phyloP scores from a whole-genome alignment of 2,888 invertebrate genomes.

The Loripinus fragilis region DNA sequence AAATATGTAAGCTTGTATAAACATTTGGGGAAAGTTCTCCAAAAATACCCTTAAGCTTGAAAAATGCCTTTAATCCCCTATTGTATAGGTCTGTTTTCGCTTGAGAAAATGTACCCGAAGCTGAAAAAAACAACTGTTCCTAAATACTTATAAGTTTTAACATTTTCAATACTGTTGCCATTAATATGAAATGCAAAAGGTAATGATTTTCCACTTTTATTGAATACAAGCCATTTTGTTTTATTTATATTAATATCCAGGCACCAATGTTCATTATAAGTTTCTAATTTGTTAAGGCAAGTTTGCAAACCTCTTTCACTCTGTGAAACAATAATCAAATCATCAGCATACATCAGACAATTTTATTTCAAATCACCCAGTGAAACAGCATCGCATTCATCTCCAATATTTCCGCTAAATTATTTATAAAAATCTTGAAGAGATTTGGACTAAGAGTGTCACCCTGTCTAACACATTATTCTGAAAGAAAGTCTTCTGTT shows the following conservation, averaged over 20 bases:
- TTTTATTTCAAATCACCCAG: background rate
- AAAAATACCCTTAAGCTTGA: background rate
- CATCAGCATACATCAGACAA: conserved; percentile 12
- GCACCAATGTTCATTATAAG: background rate
- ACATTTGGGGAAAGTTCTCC: background rate
- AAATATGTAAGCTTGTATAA: background rate
- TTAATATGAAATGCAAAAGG: background rate
- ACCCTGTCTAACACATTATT: conserved; percentile 15
- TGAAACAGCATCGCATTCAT: background rate
- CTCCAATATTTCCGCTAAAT: conserved; percentile 3
- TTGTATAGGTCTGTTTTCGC: background rate
- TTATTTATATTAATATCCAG: conserved; percentile 2
- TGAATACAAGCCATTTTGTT: background rate
- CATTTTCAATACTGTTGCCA: background rate
- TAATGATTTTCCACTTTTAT: background rate
- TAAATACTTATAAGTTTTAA: background rate
- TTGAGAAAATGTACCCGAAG: background rate
- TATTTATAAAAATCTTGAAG: conserved; percentile 20
- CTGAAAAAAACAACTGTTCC: background rate
- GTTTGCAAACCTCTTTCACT: conserved; percentile 11
- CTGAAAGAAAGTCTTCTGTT: conserved; percentile 2
- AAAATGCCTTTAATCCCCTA: background rate
- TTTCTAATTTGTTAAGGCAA: background rate
- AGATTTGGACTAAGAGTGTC: conserved; percentile 15
- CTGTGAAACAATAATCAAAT: conserved; percentile 3